Evolutionary conservation across 2,888 invertebrate species (phyloP).

Genomic region (Pimpla rufipes): DNA sequence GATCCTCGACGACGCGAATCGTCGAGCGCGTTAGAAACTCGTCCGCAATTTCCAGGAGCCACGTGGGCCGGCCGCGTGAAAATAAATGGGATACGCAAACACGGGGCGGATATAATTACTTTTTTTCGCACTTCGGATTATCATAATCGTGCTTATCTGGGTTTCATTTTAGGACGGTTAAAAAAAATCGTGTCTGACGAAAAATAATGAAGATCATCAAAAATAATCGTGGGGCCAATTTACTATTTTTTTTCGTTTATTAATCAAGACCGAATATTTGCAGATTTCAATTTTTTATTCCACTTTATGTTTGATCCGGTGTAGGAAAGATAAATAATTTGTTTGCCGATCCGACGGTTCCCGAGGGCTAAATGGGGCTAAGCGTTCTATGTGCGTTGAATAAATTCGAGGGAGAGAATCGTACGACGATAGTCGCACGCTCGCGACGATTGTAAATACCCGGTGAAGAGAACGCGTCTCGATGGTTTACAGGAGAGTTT

Average conservation of each 20-base stretch:
- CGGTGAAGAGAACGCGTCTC: conserved; percentile 39
- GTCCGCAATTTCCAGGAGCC: conserved; percentile 48
- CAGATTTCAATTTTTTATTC: neutral
- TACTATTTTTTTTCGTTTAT: neutral
- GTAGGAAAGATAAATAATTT: neutral
- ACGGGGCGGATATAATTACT: neutral
- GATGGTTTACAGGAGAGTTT: conserved; percentile 59
- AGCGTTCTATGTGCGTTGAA: neutral
- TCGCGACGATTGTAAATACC: conserved; percentile 53
- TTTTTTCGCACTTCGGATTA: neutral
- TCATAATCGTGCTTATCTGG: neutral
- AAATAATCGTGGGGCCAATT: neutral
- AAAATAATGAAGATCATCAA: neutral
- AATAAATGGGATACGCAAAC: neutral
- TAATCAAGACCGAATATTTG: neutral
- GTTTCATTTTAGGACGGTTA: neutral
- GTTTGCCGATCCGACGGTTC: neutral
- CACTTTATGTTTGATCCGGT: neutral
- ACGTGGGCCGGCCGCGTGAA: conserved; percentile 40
- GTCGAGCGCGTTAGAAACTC: conserved; percentile 24
- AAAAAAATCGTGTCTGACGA: neutral
- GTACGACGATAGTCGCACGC: conserved; percentile 46
- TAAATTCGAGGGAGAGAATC: neutral
- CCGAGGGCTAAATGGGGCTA: neutral
- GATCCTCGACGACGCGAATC: conserved; percentile 23